A percentile compares a stretch with the other conserved stretches of the same genome.
phyloP scores from a whole-genome alignment of 2,113 vertebrate species.

The Pelmatolapia mariae region DNA sequence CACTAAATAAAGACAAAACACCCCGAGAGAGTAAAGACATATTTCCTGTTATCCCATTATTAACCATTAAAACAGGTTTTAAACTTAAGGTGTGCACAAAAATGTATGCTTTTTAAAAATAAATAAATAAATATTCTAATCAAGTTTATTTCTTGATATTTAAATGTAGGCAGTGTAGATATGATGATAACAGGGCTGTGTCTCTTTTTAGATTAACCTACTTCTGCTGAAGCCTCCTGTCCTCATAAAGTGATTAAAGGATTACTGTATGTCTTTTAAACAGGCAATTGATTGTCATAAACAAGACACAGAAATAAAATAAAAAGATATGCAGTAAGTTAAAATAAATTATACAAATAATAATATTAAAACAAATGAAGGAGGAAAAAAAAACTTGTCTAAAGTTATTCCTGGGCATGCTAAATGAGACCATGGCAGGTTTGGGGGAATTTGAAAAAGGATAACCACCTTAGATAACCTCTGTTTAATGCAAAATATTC shows the following conservation, averaged over 20 bases:
- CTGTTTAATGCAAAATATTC: background rate
- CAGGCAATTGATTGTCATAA: background rate
- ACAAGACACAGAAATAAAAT: background rate
- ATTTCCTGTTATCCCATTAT: background rate
- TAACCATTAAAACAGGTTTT: background rate
- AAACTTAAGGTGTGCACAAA: background rate
- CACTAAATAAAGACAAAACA: background rate
- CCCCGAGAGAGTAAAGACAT: background rate
- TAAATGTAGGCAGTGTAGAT: background rate
- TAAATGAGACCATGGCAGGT: background rate
- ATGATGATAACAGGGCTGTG: background rate
- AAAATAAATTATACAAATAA: background rate
- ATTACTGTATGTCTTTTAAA: background rate
- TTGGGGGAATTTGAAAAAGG: slow-evolving; percentile 3
- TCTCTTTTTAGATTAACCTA: slow-evolving; percentile 12
- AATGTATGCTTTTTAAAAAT: accelerated
- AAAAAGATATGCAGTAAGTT: background rate
- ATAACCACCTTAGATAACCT: background rate
- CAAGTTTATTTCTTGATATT: background rate
- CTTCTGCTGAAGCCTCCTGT: background rate
- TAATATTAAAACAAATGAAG: background rate
- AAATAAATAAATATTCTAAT: background rate
- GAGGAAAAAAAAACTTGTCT: background rate
- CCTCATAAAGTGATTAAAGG: slow-evolving; percentile 32
- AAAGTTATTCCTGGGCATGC: background rate